Percentiles rank a stretch among this genome's conserved stretches.
phyloP scores from a whole-genome alignment of 2,888 invertebrate species.

The Plagodis pulveraria region DNA sequence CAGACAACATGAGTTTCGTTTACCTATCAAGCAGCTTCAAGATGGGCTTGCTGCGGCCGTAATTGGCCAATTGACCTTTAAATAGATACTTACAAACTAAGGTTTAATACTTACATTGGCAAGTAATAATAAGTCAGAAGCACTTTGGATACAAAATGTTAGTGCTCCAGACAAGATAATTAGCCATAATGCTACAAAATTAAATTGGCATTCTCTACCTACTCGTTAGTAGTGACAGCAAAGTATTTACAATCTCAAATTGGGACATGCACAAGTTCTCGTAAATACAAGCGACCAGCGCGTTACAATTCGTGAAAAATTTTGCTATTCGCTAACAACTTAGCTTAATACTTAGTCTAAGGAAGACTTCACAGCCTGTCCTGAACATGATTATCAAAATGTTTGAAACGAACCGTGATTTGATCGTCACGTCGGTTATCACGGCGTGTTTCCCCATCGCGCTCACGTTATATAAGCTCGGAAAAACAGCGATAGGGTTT shows the following conservation, averaged over 20 bases:
- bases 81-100: constrained; percentile 28
- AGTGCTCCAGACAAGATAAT: constrained; percentile 27
- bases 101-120: constrained; percentile 41
- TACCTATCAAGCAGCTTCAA: constrained; percentile 74
- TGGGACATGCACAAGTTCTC: constrained; percentile 39
- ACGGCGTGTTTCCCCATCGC: background rate
- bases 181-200: constrained; percentile 33
- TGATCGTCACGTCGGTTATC: background rate
- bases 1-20: constrained; percentile 67
- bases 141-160: constrained; percentile 26
- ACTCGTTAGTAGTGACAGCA: constrained; percentile 10
- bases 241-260: constrained; percentile 1
- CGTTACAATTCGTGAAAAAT: constrained; percentile 44
- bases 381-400: constrained; percentile 48
- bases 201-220: constrained; percentile 14
- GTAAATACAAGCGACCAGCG: constrained; percentile 66
- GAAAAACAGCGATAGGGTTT: background rate
- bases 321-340: constrained; percentile 29
- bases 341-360: constrained; percentile 25
- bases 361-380: constrained; percentile 63
- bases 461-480: background rate
- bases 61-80: constrained; percentile 19
- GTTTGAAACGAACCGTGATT: constrained; percentile 42
- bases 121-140: constrained; percentile 43
- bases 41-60: constrained; percentile 55